Base-by-base conservation (phyloP, 2,888 invertebrate genomes). In the Hirudinaria manillensis region DNA sequence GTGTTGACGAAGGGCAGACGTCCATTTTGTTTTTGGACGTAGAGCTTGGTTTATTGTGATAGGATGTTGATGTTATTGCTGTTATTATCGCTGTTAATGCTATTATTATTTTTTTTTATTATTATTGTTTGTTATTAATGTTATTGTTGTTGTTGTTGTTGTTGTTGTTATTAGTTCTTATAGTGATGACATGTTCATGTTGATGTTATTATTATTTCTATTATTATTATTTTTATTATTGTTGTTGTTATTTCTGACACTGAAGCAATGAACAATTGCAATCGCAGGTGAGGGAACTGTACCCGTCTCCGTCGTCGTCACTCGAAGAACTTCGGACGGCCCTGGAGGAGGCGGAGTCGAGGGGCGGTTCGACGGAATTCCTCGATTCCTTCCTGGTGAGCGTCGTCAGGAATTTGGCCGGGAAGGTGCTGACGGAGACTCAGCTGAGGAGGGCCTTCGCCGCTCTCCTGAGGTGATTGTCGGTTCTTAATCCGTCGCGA, bases 301-400 rank as follows among this genome's bases (percentile, higher is more conserved):
- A 61, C 19, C 61, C 61, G 13, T 24, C 61, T 21, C n/a, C 61
- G n/a, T 61, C 61, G n/a, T 61, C 61, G n/a, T 61, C 61, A 61
- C 61, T 61, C n/a, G 61, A 61, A n/a, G 61, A 61, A 19, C 61
- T 61, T 61, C 61, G n/a, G 61, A 61, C n/a, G 61, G 61, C 61
- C 61, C n/a, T 61, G n/a, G 61, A 61, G 29, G 29, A 61, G 24
- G 29, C n/a, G 24, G 61, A 61, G 29, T 16, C 45, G 45, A 24
- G 13, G 29, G 10, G 21, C 1, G 24, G 24, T 27, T 29, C 61
- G 24, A 24, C 61, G 24, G 61, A 61, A 6, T 61, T 61, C 10
- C 61, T 61, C 24, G 61, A 61, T n/a, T 21, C 13, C 24, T 61
- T 61, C 61, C 24, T 61, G 61, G 61, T 19, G 4, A 29, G 61